Evolutionary conservation across 2,113 vertebrate species (phyloP), one percentile per base, ranked within the genome.

Genomic region (Harpagus bidentatus): DNA sequence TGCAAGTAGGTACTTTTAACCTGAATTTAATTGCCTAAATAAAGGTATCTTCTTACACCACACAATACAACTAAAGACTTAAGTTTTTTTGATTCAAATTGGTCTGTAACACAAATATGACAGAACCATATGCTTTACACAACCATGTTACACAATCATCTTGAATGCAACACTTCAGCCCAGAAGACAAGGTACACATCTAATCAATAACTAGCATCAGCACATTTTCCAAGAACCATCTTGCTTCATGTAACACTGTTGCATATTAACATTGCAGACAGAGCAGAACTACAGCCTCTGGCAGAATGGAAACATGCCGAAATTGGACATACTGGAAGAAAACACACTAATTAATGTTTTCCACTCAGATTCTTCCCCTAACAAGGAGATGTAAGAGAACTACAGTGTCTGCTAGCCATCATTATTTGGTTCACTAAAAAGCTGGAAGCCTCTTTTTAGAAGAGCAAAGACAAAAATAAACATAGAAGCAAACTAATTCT

Each of bases 181-280:
- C 81, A 90, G 36, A 87, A 93, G 78, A 82, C 94, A 97, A 97
- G 59, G 95, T 97, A 85, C 91, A 45, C 0, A 0, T 76, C 93
- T 96, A 96, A 97, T 95, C 38, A 78, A 55, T 82, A 96, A 97
- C 95, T n/a, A 82, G 18, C 65, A 93, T 81, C 69, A 90, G 93
- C 40, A 88, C 38, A 59, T 55, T 94, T 63, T 70, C 52, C 23
- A 70, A 86, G 55, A 61, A 56, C 29, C 9, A 63, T n/a, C 66
- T 45, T 56, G 18, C 58, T 89, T 82, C 63, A 31, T 13, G 8
- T 26, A 82, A 83, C 10, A 10, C 13, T 14, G 28, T 43, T 76
- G 21, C 11, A 84, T 7, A 77, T 81, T 90, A 82, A 95, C 36
- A n/a, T 0, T 4, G 20, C 25, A 61, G 11, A 56, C 23, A 48